Percentiles rank a stretch among this genome's conserved stretches.
Evolutionary conservation across 2,113 vertebrate species (phyloP).

Genomic region (Panthera leo): DNA sequence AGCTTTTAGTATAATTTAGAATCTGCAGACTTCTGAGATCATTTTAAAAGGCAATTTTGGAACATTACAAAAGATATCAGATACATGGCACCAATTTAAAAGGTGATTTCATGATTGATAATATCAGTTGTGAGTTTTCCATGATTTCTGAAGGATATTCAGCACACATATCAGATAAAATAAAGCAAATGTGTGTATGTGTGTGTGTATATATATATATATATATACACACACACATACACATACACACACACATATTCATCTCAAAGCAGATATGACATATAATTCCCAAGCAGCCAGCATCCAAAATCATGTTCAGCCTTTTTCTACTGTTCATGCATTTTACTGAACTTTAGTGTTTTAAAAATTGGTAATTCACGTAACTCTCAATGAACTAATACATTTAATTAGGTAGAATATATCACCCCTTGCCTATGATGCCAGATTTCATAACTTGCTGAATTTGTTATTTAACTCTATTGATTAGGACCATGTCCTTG

Average conservation of each 20-base stretch:
- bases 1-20: constrained; percentile 31
- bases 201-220: too few relatives aligned
- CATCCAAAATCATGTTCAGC: constrained; percentile 66
- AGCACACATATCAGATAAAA: constrained; percentile 37
- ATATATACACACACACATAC: not conserved
- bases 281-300: constrained; percentile 60
- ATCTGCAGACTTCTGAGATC: constrained; percentile 42
- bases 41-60: constrained; percentile 49
- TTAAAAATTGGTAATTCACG: constrained; percentile 42
- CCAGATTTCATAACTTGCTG: constrained; percentile 39
- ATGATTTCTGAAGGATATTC: constrained; percentile 38
- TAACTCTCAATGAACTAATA: constrained; percentile 17
- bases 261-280: constrained; percentile 59
- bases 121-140: not conserved
- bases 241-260: not conserved
- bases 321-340: constrained; percentile 50
- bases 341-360: constrained; percentile 53
- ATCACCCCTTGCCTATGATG: not conserved
- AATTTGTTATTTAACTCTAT: constrained; percentile 23
- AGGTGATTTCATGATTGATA: constrained; percentile 21
- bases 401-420: constrained; percentile 30
- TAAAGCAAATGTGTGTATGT: not conserved
- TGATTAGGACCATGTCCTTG: constrained; percentile 33
- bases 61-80: constrained; percentile 10
- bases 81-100: constrained; percentile 8